Percentiles rank a stretch among this genome's conserved stretches.
phyloP scores from a whole-genome alignment of 1,140 invertebrate species.

The Luehdorfia chinensis region DNA sequence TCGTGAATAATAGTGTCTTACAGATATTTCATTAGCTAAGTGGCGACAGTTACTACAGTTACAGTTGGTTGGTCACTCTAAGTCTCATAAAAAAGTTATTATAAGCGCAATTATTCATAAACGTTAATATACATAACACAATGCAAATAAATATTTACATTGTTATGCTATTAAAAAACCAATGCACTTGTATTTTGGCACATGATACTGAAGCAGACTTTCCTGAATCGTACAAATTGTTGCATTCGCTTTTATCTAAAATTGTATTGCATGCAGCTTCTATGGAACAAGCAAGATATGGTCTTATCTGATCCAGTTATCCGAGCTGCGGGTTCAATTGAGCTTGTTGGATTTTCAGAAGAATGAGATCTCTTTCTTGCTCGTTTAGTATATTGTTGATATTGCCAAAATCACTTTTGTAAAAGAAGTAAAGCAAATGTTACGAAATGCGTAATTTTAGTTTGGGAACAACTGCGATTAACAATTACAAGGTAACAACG shows the following conservation, averaged over 20 bases:
- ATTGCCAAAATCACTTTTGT: neutral
- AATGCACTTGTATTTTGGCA: constrained; percentile 9
- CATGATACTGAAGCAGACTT: constrained; percentile 6
- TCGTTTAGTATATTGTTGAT: constrained; percentile 7
- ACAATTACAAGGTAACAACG: too few relatives aligned
- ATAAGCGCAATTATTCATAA: too few relatives aligned
- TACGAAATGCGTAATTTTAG: too few relatives aligned
- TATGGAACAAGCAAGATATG: constrained; percentile 13
- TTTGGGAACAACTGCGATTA: too few relatives aligned
- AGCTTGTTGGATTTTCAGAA: constrained; percentile 11
- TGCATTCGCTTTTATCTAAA: constrained; percentile 15
- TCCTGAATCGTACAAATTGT: constrained; percentile 8
- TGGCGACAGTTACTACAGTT: too few relatives aligned
- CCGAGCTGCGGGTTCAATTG: constrained; percentile 11
- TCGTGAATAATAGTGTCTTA: too few relatives aligned
- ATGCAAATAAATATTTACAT: neutral
- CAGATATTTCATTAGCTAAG: too few relatives aligned
- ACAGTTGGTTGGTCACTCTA: too few relatives aligned
- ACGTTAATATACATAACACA: too few relatives aligned
- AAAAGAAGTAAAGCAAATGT: too few relatives aligned
- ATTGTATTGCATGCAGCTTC: constrained; percentile 9
- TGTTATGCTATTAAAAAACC: constrained; percentile 3
- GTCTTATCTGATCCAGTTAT: constrained; percentile 14
- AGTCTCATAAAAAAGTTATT: too few relatives aligned
- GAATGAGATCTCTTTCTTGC: constrained; percentile 2